Evolutionary conservation across 2,113 vertebrate species (phyloP), one percentile per base, ranked within the genome.

Genomic region (Tragulus kanchil): DNA sequence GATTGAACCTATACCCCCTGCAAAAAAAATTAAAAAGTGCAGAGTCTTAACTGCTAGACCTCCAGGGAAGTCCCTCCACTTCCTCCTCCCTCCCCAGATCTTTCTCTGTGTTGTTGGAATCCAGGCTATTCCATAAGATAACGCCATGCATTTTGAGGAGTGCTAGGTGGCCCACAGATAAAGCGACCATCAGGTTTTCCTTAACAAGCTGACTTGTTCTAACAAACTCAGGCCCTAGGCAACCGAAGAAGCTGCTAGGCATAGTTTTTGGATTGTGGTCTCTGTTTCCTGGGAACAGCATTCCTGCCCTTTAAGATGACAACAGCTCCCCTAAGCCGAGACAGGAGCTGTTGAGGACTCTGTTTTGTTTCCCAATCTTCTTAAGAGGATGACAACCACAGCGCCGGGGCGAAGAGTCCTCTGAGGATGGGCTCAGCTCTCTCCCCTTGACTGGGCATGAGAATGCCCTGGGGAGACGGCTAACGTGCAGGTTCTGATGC

Each of bases 101-200:
- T 52, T 84, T 64, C 48, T 13, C 19, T 71, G 36, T 28, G 15
- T 42, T 90, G 4, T 2, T 14, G 0, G 50, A 16, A 26, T 62
- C 54, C 28, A 62, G 28, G 4, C 23, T 75, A 36, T 95, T 93
- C 45, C 23, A 17, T 31, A 88, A 95, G 79, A 83, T 45, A n/a
- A 91, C 54, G 26, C 62, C 65, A 56, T 96, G 64, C 7, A 59
- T 94, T 84, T 12, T 75, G 88, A 82, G 73, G 81, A 94, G 54
- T 5, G 65, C 62, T 61, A 73, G 56, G 54, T 84, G 89, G 82
- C 17, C 23, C 31, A 54, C 2, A 78, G 50, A 83, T 77, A 58
- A 89, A 79, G 31, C 77, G 11, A 84, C 28, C 19, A 6, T 21
- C 36, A 58, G 23, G 13, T 28, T 82, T 90, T 94, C n/a, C 59